A percentile compares a stretch with the other conserved stretches of the same genome.
Conservation (phyloP, 2,113 vertebrate species). For the Pleuronectes platessa region DNA sequence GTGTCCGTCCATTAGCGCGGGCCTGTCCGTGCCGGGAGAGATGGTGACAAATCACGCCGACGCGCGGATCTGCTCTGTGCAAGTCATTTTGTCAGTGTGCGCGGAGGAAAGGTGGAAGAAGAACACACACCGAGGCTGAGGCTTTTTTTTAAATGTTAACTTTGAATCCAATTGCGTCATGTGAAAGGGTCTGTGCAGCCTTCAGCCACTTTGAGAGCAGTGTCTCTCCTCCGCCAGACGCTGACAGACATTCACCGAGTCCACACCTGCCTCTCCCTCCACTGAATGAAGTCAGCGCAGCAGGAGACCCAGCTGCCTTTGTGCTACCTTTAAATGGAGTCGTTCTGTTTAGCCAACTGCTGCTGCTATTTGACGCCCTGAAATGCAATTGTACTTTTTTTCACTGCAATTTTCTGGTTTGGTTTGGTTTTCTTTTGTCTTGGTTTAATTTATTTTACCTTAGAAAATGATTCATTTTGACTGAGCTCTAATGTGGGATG, state of each 20-base stretch:
- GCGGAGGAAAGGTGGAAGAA: constrained; percentile 7
- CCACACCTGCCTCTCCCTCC: constrained; percentile 27
- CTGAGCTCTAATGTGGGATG: neutral
- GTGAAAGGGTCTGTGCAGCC: constrained; percentile 6
- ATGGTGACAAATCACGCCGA: constrained; percentile 81
- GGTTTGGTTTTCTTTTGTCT: neutral
- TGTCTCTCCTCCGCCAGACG: neutral
- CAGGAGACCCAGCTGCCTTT: constrained; percentile 19
- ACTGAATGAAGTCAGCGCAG: constrained; percentile 38
- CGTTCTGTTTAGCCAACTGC: constrained; percentile 16
- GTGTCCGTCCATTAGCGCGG: constrained; percentile 82
- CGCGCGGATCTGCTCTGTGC: constrained; percentile 51
- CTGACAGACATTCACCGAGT: constrained; percentile 4
- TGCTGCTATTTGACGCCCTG: constrained; percentile 10
- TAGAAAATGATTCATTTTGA: neutral
- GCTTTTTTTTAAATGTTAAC: neutral
- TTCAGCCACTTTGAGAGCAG: neutral
- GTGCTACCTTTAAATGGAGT: constrained; percentile 31
- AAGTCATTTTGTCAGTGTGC: constrained; percentile 28
- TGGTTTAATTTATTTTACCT: neutral
- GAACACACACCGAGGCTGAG: neutral
- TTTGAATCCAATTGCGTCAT: neutral
- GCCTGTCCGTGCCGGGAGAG: constrained; percentile 68
- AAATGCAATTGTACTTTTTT: neutral
- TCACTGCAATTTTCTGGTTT: neutral